Evolutionary conservation across 2,797 vertebrate species (phyloP), one percentile per base, ranked within the genome.

Genomic region (Galaxias olidus): DNA sequence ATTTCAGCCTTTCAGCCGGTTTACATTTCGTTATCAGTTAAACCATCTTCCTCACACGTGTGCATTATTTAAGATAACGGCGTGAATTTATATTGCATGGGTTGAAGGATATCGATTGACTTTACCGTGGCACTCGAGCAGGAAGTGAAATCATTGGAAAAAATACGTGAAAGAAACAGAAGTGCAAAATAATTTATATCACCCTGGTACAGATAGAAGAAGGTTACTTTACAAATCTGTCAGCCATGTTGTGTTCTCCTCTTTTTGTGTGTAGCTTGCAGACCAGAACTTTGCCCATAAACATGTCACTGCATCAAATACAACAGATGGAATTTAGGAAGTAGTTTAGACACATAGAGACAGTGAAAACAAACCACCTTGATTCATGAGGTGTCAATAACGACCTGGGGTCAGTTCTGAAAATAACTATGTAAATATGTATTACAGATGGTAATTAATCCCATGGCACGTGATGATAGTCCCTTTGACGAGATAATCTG

Each of bases 401-500:
- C 70, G 69, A 77, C 80, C 72, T 49, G 51, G 17, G 81, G 77
- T 82, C 82, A 84, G 17, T 74, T 65, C 60, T 70, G 73, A 59
- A 79, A 68, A 84, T 79, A 18, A 66, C 63, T 52, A 62, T 77
- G 68, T 63, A 83, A 84, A 85, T 77, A 70, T 19, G 66, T 68
- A 73, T 62, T 65, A 55, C 62, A 69, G 52, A 73, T 71, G 72
- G 59, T 80, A 80, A 85, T 79, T 77, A 51, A 0, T 73, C 76
- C 70, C 70, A 59, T 47, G 69, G 67, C 69, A 72, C 6, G 30
- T 30, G 75, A 82, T 63, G 63, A 44, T 15, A 69, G 72, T 17
- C 55, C 71, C 73, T 78, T 70, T 77, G 68, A 81, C 77, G 74
- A 81, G 75, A 68, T 84, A 87, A 86, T 88, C 61, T 63, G 41